Evolutionary conservation across 2,797 vertebrate species (phyloP).

Genomic region (Varecia variegata): DNA sequence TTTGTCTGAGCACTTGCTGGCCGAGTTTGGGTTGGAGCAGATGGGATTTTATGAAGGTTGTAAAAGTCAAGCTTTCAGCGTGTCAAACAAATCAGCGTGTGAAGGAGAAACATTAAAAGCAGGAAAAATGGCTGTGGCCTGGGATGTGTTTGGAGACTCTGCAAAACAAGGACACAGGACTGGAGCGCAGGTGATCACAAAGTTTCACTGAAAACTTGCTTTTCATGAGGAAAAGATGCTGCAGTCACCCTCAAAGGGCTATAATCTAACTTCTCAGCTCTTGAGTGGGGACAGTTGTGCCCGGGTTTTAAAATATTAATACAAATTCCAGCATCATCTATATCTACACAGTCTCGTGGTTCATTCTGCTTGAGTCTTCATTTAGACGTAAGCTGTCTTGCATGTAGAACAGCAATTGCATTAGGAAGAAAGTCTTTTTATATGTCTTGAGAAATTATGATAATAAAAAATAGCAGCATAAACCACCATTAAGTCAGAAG

Average conservation of each 20-base stretch:
- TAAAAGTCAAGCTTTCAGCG: conserved; percentile 11
- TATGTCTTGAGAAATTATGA: conserved; percentile 57
- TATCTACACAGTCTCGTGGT: not conserved
- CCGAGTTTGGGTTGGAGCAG: not conserved
- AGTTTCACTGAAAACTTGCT: not conserved
- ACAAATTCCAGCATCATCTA: not conserved
- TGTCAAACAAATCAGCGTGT: not conserved
- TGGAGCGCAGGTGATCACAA: no score
- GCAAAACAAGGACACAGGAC: not conserved
- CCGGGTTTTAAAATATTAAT: not conserved
- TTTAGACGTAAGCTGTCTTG: not conserved
- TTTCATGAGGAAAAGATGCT: not conserved
- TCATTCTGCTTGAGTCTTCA: not conserved
- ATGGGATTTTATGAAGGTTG: conserved; percentile 3
- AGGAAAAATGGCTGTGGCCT: not conserved
- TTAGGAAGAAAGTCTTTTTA: conserved; percentile 1
- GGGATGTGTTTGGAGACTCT: not conserved
- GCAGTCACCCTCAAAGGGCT: not conserved
- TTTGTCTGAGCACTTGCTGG: not conserved
- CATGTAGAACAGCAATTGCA: not conserved
- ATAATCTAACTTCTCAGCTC: not conserved
- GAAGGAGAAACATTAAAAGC: not conserved
- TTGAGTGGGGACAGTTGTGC: not conserved
- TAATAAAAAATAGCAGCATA: conserved; percentile 51
- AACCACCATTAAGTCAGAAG: conserved; percentile 36